phyloP scores from a whole-genome alignment of 2,113 vertebrate species.

The Xiphias gladius region DNA sequence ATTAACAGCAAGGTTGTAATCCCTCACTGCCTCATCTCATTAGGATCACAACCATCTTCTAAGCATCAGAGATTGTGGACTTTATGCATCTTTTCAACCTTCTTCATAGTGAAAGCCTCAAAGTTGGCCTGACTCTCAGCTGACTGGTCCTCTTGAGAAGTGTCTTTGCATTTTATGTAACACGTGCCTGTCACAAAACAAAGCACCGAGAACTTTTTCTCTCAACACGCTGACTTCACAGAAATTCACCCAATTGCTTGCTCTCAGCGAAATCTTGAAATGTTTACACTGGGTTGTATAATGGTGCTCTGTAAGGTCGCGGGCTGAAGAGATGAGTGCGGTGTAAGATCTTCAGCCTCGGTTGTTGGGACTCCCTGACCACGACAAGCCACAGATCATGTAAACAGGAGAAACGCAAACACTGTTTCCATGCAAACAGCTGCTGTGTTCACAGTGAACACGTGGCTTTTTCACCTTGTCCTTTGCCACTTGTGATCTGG shows the following conservation, averaged over 20 bases:
- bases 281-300: not conserved
- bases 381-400: conserved; percentile 18
- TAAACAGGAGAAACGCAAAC: conserved; percentile 44
- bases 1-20: conserved; percentile 31
- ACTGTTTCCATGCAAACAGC: conserved; percentile 50
- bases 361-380: conserved; percentile 10
- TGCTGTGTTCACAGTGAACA: conserved; percentile 35
- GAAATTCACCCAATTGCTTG: not conserved
- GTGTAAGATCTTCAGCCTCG: not conserved
- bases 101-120: not conserved
- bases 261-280: conserved; percentile 37
- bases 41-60: conserved; percentile 15
- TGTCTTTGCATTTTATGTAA: not conserved
- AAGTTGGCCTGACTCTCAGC: not conserved
- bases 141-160: not conserved
- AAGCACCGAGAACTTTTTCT: not conserved
- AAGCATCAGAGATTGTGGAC: not conserved
- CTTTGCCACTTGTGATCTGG: conserved; percentile 6
- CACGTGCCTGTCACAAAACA: not conserved
- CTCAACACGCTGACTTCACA: conserved; percentile 39
- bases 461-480: conserved; percentile 19
- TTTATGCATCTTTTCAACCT: not conserved
- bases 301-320: not conserved
- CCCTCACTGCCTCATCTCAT: conserved; percentile 15
- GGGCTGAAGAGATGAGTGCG: not conserved